phyloP scores from a whole-genome alignment of 2,113 vertebrate species.

The Clarias magur region DNA sequence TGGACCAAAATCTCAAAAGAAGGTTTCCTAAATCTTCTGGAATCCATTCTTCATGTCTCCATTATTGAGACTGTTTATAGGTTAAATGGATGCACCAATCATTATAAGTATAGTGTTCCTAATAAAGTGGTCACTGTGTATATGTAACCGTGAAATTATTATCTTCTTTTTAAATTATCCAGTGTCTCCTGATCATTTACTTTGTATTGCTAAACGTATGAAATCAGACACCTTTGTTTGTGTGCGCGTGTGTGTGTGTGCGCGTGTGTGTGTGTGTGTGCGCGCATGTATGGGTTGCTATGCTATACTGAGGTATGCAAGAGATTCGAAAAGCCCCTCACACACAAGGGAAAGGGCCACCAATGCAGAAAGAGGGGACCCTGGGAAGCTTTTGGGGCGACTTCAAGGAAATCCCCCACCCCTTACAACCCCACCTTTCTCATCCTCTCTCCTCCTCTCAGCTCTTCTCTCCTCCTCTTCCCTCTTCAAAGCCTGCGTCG shows the following conservation, averaged over 20 bases:
- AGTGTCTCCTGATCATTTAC: neutral
- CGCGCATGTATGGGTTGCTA: conserved; percentile 49
- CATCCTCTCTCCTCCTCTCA: conserved; percentile 67
- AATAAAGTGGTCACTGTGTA: neutral
- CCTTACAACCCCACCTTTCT: conserved; percentile 28
- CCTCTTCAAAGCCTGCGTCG: conserved; percentile 82
- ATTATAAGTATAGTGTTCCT: neutral
- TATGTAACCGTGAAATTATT: neutral
- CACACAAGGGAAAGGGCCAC: conserved; percentile 71
- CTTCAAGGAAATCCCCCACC: conserved; percentile 72
- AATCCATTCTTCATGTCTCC: neutral
- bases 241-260: conserved; percentile 49
- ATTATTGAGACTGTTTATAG: neutral
- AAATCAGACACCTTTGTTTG: conserved; percentile 20
- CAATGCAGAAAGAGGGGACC: conserved; percentile 74
- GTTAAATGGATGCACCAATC: neutral
- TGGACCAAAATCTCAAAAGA: neutral
- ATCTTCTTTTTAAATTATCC: neutral
- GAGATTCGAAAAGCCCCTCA: conserved; percentile 69
- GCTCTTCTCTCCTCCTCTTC: conserved; percentile 35
- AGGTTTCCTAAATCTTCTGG: neutral
- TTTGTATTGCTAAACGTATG: neutral
- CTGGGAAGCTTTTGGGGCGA: conserved; percentile 63
- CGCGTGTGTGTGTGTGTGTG: conserved; percentile 49
- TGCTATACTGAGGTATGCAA: conserved; percentile 62